Conservation (phyloP, 2,888 invertebrate species). For the Spatulosminthurus flaviceps region DNA sequence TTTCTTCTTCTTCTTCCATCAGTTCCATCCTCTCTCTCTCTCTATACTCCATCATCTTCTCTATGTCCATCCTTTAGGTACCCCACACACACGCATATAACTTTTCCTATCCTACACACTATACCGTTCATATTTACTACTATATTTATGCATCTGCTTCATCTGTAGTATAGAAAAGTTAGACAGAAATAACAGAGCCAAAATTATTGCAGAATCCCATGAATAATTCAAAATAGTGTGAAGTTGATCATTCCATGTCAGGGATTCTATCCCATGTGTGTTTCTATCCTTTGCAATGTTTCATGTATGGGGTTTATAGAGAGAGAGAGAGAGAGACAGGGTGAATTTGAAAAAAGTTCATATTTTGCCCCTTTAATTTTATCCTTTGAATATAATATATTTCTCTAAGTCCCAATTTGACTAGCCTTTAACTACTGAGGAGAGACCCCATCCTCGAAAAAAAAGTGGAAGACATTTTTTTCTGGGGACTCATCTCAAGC, state of each 20-base stretch:
- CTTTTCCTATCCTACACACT: no score
- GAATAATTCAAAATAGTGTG: conserved; percentile 39
- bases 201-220: conserved; percentile 28
- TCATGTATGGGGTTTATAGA: no score
- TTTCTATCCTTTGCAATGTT: neutral
- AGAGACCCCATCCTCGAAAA: neutral
- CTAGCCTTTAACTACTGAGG: neutral
- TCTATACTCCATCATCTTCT: neutral
- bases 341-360: neutral
- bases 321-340: no score
- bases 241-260: conserved; percentile 38
- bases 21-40: conserved; percentile 16
- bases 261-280: neutral
- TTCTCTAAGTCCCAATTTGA: neutral
- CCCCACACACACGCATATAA: neutral
- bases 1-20: no score
- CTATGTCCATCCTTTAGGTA: neutral
- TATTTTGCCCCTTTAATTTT: neutral
- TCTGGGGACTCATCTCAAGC: neutral
- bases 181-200: neutral
- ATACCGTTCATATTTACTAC: no score
- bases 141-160: neutral
- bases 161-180: no score
- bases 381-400: conserved; percentile 8
- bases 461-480: neutral